These are phyloP conservation scores for Micronycteris hirsuta DNA, from an alignment of 2,113 vertebrate genomes.

Conservation along the genomic window DNA sequence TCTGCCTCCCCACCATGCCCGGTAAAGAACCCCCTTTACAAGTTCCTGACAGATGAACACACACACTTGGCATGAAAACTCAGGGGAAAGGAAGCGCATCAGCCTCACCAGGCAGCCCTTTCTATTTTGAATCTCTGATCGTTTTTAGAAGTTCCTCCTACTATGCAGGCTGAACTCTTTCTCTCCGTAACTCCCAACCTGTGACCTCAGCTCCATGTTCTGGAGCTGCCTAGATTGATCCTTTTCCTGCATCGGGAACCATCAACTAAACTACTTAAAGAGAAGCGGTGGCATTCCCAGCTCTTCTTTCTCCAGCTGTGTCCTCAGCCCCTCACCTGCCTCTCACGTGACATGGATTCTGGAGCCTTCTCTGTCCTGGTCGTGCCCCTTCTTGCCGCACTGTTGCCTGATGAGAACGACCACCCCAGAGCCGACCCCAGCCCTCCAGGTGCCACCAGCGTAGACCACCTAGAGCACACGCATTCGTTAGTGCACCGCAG, in stretches of 20 bases:
- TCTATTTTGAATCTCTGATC: constrained; percentile 13
- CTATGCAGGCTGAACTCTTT: background rate
- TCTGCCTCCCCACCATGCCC: background rate
- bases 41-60: background rate
- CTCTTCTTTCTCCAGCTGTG: background rate
- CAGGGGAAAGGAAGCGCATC: background rate
- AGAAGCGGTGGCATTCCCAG: rapidly evolving
- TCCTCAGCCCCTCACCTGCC: background rate
- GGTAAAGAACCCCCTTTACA: background rate
- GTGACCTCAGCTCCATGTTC: background rate
- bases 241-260: background rate
- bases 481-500: background rate
- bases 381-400: rapidly evolving
- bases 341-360: background rate
- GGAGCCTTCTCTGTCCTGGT: background rate
- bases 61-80: background rate
- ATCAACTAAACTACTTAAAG: background rate
- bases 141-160: background rate
- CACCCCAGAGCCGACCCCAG: background rate
- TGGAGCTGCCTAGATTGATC: background rate
- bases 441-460: background rate
- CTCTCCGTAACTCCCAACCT: background rate
- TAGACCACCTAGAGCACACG: background rate
- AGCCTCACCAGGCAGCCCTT: background rate
- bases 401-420: background rate